Evolutionary conservation across 2,888 invertebrate genomes (phyloP).

Genomic region (Pyrrhosoma nymphula): DNA sequence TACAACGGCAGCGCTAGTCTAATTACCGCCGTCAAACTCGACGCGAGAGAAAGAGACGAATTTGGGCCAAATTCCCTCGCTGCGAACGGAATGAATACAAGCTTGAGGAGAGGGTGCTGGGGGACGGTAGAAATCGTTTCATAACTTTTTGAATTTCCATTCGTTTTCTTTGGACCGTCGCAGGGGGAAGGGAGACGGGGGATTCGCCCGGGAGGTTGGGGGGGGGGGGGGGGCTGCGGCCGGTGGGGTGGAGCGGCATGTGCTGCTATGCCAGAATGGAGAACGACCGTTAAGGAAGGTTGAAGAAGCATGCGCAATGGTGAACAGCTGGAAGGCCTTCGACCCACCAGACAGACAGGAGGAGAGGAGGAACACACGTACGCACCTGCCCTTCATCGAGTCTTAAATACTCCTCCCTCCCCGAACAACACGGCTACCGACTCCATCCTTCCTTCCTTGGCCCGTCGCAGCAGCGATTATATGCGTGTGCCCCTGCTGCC

Average conservation of each 20-base stretch:
- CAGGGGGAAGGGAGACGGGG: not conserved
- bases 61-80: not conserved
- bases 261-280: conserved; percentile 56
- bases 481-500: not conserved
- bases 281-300: conserved; percentile 67
- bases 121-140: not conserved
- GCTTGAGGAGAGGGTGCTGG: not conserved
- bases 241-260: conserved; percentile 40
- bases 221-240: not conserved
- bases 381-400: conserved; percentile 61
- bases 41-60: not conserved
- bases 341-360: conserved; percentile 29
- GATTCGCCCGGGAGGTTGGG: not conserved
- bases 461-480: not conserved
- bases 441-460: conserved; percentile 4
- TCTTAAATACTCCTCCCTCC: conserved; percentile 31
- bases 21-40: not conserved
- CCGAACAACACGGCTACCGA: not conserved
- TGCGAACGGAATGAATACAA: not conserved
- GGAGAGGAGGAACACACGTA: not conserved
- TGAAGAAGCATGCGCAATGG: conserved; percentile 26
- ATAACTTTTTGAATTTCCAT: not conserved
- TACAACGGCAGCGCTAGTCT: not conserved
- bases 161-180: not conserved
- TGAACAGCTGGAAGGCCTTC: conserved; percentile 64